Base-by-base conservation (phyloP, 2,797 vertebrate species). In the Pogonophryne albipinna region DNA sequence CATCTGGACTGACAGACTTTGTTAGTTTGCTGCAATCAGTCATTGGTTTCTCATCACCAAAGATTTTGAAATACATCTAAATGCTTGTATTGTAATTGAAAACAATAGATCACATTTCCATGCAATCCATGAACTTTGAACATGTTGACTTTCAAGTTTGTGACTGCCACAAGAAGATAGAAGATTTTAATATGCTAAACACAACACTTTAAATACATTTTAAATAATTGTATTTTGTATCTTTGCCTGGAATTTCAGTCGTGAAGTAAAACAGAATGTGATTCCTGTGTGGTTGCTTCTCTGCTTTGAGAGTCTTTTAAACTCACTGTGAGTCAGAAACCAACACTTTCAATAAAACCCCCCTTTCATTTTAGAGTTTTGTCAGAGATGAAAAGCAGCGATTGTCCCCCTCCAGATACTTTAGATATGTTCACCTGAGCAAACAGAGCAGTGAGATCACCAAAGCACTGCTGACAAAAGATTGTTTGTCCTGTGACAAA, bases 361-460 rank as follows among this genome's bases (percentile, higher is more conserved):
- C 12, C 51, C 51, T 52, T 20, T 70, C 1, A 1, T 7, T 38
- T 27, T 5, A 56, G 55, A 50, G 53, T 27, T 77, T 58, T 73
- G 23, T 78, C 45, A 23, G 46, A 86, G 83, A 84, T 89, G 52
- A 70, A 83, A 84, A 84, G 80, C 82, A 87, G 55, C 0, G 81
- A 87, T 87, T 83, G 79, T 86, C 49, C 53, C 65, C 23, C 50
- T 62, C 10, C 57, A 73, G 38, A 70, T 74, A 52, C 70, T 75
- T 47, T 23, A 71, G 70, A 83, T 70, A 74, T 44, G 45, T 82
- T 81, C 83, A 85, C 83, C 85, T 87, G 75, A 71, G 76, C 66
- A 80, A 61, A 83, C 82, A 79, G 12, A 79, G 58, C 19, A 51
- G 15, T 60, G 60, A 76, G 58, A 70, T 56, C 77, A 76, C 16